phyloP scores from a whole-genome alignment of 2,113 vertebrate species.

The Ciconia stormi region DNA sequence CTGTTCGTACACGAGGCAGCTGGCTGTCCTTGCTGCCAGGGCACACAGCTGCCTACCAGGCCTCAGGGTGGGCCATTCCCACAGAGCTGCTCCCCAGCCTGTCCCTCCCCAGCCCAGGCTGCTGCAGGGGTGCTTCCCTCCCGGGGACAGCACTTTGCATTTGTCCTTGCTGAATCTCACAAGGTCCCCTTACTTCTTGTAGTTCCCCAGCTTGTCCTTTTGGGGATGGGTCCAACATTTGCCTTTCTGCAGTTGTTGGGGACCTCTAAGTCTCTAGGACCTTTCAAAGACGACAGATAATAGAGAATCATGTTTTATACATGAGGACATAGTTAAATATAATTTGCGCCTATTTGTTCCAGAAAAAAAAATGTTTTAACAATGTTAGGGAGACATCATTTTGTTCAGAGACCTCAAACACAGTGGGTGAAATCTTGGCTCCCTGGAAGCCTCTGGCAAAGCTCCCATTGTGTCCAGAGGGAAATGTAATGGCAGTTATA shows the following conservation, averaged over 20 bases:
- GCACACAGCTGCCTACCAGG: not conserved
- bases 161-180: not conserved
- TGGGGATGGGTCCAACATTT: not conserved
- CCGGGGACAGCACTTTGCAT: not conserved
- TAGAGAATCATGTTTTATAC: not conserved
- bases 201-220: not conserved
- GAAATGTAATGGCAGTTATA: not conserved
- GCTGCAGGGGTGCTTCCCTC: not conserved
- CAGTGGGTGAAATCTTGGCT: not conserved
- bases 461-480: not conserved
- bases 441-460: not conserved
- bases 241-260: not conserved
- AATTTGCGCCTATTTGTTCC: not conserved
- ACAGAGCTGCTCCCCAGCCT: not conserved
- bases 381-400: not conserved
- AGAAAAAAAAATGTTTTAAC: not conserved
- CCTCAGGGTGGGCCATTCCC: not conserved
- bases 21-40: not conserved
- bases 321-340: not conserved
- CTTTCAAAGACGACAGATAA: not conserved
- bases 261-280: not conserved
- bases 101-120: not conserved
- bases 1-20: not conserved
- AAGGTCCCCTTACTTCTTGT: not conserved
- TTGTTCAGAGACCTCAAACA: not conserved